Conservation (phyloP, 1,140 invertebrate genomes). For the Cotesia typhae region DNA sequence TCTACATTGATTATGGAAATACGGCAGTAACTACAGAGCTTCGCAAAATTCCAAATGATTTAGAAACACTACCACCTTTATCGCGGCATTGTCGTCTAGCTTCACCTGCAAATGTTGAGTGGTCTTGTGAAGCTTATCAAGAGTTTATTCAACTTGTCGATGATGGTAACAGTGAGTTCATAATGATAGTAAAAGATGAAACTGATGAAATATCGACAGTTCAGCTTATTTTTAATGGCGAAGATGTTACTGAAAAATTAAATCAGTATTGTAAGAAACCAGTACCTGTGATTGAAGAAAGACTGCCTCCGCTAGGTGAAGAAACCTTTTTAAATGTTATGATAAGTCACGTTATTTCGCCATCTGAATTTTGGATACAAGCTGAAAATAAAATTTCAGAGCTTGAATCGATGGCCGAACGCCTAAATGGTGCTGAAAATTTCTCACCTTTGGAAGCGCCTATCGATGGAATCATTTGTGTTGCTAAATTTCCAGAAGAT, state of each 20-base stretch:
- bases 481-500: constrained; percentile 75
- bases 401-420: constrained; percentile 71
- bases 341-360: constrained; percentile 74
- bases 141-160: constrained; percentile 50
- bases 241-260: constrained; percentile 66
- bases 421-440: constrained; percentile 66
- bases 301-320: constrained; percentile 55
- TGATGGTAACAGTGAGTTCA: constrained; percentile 54
- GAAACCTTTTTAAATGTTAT: constrained; percentile 67
- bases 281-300: constrained; percentile 44
- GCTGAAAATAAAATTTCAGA: constrained; percentile 70
- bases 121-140: constrained; percentile 51
- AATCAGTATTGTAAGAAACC: constrained; percentile 40
- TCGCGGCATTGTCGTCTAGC: constrained; percentile 57
- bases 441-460: constrained; percentile 65
- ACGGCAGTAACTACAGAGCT: constrained; percentile 51
- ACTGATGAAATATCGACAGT: constrained; percentile 71
- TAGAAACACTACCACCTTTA: constrained; percentile 51
- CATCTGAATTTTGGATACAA: constrained; percentile 77
- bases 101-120: constrained; percentile 47
- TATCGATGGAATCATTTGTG: constrained; percentile 71
- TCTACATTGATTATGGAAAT: constrained; percentile 72
- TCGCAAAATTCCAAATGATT: constrained; percentile 54
- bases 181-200: constrained; percentile 62
- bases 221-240: constrained; percentile 69